A percentile compares a stretch with the other conserved stretches of the same genome.
Conservation (phyloP, 1,140 invertebrate genomes). For the Lethrus apterus region DNA sequence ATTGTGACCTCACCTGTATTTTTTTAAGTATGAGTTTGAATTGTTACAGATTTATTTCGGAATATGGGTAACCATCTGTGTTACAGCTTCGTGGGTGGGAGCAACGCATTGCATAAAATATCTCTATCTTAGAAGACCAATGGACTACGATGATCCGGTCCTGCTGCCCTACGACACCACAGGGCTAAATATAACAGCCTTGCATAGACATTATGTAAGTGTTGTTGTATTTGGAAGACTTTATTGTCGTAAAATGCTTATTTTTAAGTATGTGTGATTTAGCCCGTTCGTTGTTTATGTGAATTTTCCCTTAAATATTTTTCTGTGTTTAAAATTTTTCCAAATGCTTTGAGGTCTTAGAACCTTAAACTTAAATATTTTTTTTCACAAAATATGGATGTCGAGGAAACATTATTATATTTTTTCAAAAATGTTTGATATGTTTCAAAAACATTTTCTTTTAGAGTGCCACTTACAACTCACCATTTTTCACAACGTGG, state of each 20-base stretch:
- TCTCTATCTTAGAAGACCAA: constrained; percentile 58
- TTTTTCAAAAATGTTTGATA: no score
- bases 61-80: constrained; percentile 72
- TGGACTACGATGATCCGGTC: constrained; percentile 39
- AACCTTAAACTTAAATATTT: no score
- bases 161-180: constrained; percentile 40
- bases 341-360: no score
- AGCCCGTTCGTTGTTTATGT: no score
- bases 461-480: constrained; percentile 64
- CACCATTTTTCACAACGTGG: constrained; percentile 91
- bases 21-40: no score
- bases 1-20: constrained; percentile 6
- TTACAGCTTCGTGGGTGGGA: constrained; percentile 83
- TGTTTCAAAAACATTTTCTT: constrained; percentile 24
- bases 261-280: no score
- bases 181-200: constrained; percentile 40
- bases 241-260: no score
- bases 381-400: no score
- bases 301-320: no score
- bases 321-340: no score
- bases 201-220: constrained; percentile 44
- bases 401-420: no score
- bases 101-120: constrained; percentile 83
- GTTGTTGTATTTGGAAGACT: no score
- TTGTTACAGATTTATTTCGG: constrained; percentile 77